Percentiles rank a stretch among this genome's conserved stretches.
phyloP scores from a whole-genome alignment of 1,140 invertebrate species.

The Drosophila subpulchrella region DNA sequence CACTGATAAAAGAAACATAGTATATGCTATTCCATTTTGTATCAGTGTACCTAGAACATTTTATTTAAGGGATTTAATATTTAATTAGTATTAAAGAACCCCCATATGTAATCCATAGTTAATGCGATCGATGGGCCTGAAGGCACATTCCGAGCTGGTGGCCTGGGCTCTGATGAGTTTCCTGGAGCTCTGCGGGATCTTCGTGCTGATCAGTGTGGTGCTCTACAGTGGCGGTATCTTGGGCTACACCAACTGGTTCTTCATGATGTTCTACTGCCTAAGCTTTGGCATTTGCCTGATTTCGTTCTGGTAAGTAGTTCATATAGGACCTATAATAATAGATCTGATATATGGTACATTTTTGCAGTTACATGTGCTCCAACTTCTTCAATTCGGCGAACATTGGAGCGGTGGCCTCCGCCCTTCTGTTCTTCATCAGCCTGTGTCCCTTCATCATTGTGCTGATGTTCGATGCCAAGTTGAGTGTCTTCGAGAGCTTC shows the following conservation, averaged over 20 bases:
- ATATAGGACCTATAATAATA: no score
- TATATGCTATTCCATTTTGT: no score
- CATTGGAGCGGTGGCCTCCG: constrained; percentile 87
- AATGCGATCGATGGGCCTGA: constrained; percentile 89
- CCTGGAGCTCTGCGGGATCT: constrained; percentile 86
- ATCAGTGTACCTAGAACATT: no score
- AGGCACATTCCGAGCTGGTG: constrained; percentile 86
- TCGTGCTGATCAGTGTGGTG: constrained; percentile 85
- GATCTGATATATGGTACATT: constrained; percentile 17
- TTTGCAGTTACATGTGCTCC: constrained; percentile 88
- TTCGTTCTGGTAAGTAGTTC: constrained; percentile 86
- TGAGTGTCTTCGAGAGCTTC: constrained; percentile 86
- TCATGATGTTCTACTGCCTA: constrained; percentile 86
- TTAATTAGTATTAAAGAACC: no score
- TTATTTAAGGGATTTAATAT: no score
- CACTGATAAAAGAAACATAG: no score
- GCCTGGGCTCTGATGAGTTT: constrained; percentile 87
- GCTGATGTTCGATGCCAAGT: constrained; percentile 87
- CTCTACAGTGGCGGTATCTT: constrained; percentile 86
- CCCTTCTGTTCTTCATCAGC: constrained; percentile 87
- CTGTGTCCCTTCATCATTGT: constrained; percentile 89
- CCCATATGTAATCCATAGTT: constrained; percentile 79
- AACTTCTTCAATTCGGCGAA: constrained; percentile 88
- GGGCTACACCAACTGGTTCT: constrained; percentile 85
- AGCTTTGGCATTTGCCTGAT: constrained; percentile 87